Evolutionary conservation across 2,113 vertebrate genomes (phyloP), one percentile per base, ranked within the genome.

Genomic region (Piaya cayana): DNA sequence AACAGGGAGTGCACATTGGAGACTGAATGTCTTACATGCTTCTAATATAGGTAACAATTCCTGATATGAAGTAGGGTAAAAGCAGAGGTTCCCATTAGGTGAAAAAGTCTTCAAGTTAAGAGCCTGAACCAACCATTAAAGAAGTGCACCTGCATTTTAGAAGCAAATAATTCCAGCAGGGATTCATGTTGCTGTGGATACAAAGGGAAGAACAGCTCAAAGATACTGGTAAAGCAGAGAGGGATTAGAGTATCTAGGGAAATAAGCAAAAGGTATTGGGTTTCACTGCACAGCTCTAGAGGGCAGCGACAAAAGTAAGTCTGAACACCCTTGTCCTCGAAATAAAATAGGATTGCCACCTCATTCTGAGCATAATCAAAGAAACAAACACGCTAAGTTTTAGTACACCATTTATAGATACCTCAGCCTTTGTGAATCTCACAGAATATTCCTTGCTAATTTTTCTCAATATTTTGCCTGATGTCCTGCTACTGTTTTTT

Each of bases 141-240:
- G 94, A 97, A 97, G 90, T 45, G 90, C 98, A 98, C 97, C 98
- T 98, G 98, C 96, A 97, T 97, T 98, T 97, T 76, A 93, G 70
- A 96, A 97, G 97, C 95, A 96, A 97, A 86, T 97, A 97, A 98
- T 97, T 98, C 97, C 98, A 97, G 97, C 69, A 96, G 98, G 98
- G 98, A 98, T 98, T 98, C 94, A 81, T 5, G 98, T 98, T 98
- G 98, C 98, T 98, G 98, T 98, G 98, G 98, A 98, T 98, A 98
- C 98, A 96, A 94, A 96, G 94, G 91, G 97, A 97, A 97, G 97
- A 98, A 95, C 95, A 92, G 98, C 98, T 98, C 97, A 96, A 95
- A 98, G 98, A 98, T 94, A 97, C 96, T 95, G 97, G 94, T 95
- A 95, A 96, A 97, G 97, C 95, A 96, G 96, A 90, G 96, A 98